Evolutionary conservation across 2,113 vertebrate genomes (phyloP).

Genomic region (Pelusios castaneus): DNA sequence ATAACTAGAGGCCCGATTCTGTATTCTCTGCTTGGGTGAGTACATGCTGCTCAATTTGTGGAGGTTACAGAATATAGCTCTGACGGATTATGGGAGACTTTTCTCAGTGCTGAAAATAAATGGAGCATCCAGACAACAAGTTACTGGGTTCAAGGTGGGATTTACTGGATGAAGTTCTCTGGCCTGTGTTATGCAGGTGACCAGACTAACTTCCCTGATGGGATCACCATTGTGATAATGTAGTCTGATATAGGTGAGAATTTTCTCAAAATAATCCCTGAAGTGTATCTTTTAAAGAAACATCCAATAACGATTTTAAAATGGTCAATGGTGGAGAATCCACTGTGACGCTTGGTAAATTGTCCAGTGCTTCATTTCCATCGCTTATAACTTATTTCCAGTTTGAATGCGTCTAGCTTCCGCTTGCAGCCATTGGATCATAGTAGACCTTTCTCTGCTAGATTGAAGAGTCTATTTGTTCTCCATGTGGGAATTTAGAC

Average conservation of each 20-base stretch:
- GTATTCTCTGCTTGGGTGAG: neutral
- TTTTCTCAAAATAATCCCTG: neutral
- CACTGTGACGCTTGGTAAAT: neutral
- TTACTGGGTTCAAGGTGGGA: neutral
- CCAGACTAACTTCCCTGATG: neutral
- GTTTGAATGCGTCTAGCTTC: neutral
- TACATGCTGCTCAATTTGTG: neutral
- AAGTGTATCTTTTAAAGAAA: neutral
- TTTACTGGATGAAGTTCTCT: neutral
- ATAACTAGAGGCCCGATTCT: neutral
- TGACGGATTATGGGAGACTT: neutral
- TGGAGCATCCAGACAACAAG: neutral
- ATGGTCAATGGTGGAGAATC: neutral
- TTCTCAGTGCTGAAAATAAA: neutral
- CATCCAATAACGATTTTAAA: neutral
- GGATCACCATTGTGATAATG: no score
- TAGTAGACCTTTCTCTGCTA: neutral
- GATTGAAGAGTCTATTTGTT: neutral
- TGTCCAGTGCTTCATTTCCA: neutral
- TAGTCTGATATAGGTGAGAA: no score
- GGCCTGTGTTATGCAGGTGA: neutral
- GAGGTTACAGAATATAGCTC: neutral
- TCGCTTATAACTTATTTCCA: neutral
- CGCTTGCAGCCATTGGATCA: neutral
- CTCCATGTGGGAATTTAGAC: no score